Percentiles rank a stretch among this genome's conserved stretches.
Evolutionary conservation across 2,113 vertebrate species (phyloP).

Genomic region (Lophochroa leadbeateri): DNA sequence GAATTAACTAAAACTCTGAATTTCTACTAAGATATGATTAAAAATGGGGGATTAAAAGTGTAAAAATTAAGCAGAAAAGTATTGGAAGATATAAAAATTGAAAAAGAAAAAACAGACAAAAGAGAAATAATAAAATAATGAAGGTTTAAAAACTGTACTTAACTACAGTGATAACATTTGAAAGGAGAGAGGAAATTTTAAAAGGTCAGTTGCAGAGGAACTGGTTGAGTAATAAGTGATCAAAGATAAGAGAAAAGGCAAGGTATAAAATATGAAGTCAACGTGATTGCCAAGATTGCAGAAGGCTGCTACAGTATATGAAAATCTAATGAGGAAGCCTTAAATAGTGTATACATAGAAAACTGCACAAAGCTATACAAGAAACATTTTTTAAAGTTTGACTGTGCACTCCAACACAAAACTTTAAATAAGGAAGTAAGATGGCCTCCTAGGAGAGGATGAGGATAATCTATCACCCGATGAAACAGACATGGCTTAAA

Average conservation of each 20-base stretch:
- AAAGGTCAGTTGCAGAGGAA: neutral
- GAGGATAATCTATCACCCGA: slow-evolving; percentile 31
- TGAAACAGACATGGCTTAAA: neutral
- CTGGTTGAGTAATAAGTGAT: neutral
- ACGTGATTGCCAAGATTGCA: neutral
- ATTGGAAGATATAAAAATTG: neutral
- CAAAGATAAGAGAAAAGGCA: neutral
- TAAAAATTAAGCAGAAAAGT: neutral
- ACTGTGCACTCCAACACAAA: neutral
- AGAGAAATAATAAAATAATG: neutral
- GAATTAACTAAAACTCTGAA: neutral
- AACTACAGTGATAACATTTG: neutral
- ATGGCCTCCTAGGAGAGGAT: neutral
- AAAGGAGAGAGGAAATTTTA: neutral
- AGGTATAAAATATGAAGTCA: neutral
- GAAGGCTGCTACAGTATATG: neutral
- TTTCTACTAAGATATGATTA: neutral
- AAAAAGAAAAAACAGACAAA: neutral
- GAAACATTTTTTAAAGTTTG: neutral
- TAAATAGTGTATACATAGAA: neutral
- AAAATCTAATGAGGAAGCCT: neutral
- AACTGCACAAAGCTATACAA: neutral
- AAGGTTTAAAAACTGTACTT: neutral
- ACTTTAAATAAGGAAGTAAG: neutral
- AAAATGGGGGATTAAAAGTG: neutral